Conservation (phyloP, 2,888 invertebrate genomes). For the Nephrotoma flavescens region DNA sequence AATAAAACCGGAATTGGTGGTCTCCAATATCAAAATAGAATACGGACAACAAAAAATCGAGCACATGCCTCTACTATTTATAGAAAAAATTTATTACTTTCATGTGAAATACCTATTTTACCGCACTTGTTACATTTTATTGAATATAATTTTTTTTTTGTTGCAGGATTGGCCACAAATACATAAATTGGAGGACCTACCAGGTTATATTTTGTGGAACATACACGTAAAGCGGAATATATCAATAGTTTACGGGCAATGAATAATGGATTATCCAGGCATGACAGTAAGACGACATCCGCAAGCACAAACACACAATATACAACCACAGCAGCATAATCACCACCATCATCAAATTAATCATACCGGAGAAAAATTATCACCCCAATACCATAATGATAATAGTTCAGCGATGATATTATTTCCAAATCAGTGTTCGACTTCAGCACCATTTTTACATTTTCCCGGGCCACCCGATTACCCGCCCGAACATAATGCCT, state of each 20-base stretch:
- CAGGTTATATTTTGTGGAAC: not conserved
- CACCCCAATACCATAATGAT: not conserved
- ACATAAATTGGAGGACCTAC: not conserved
- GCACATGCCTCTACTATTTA: not conserved
- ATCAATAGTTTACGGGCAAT: not conserved
- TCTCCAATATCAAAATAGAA: not conserved
- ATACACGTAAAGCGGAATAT: not conserved
- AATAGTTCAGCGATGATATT: not conserved
- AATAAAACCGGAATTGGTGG: not conserved
- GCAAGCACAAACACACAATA: not conserved
- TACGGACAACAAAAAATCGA: not conserved
- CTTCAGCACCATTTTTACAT: slow-evolving; percentile 42
- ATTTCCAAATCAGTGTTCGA: slow-evolving; percentile 2
- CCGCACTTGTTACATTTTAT: not conserved
- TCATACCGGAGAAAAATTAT: not conserved
- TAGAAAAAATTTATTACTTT: not conserved
- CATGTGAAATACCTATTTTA: not conserved
- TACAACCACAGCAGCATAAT: not conserved
- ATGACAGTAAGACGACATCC: not conserved
- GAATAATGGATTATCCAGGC: slow-evolving; percentile 1
- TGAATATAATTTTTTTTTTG: not conserved
- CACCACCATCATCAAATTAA: not conserved
- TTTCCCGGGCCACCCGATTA: slow-evolving; percentile 63
- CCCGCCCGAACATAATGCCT: slow-evolving; percentile 36
- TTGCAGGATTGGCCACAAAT: not conserved